Evolutionary conservation across 2,797 vertebrate genomes (phyloP).

Genomic region (Enteromius trimaculatus): DNA sequence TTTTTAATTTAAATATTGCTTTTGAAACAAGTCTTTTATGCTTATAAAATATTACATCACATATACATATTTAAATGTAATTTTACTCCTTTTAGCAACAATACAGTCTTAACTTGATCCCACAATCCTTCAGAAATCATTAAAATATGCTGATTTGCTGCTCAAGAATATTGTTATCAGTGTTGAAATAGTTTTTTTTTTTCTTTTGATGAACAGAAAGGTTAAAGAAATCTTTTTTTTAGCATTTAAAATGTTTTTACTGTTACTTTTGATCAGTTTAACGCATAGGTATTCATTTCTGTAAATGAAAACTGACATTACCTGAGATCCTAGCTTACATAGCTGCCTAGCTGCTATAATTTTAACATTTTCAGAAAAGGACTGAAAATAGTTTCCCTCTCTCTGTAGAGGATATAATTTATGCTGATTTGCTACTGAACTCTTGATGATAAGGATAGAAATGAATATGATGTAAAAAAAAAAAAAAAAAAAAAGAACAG

Average conservation of each 20-base stretch:
- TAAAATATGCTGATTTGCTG: background rate
- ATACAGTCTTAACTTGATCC: background rate
- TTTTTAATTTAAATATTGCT: background rate
- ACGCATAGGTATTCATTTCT: background rate
- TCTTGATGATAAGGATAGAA: slow-evolving; percentile 17
- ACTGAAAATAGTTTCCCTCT: background rate
- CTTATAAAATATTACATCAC: background rate
- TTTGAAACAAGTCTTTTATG: background rate
- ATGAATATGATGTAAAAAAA: background rate
- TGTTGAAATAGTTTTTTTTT: background rate
- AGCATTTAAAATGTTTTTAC: background rate
- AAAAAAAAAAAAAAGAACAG: too few relatives aligned
- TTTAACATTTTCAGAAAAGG: background rate
- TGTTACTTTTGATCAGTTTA: background rate
- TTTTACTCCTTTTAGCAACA: too few relatives aligned
- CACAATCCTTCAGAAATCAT: background rate
- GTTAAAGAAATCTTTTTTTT: background rate
- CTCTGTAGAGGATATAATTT: slow-evolving; percentile 15
- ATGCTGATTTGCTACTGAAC: slow-evolving; percentile 19
- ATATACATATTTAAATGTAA: too few relatives aligned
- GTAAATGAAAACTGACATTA: background rate
- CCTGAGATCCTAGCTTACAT: background rate
- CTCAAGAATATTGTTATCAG: background rate
- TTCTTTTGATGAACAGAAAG: background rate
- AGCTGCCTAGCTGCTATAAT: background rate